These are phyloP conservation scores for Seladonia tumulorum DNA, from an alignment of 2,888 invertebrate species.

Conservation along the genomic window DNA sequence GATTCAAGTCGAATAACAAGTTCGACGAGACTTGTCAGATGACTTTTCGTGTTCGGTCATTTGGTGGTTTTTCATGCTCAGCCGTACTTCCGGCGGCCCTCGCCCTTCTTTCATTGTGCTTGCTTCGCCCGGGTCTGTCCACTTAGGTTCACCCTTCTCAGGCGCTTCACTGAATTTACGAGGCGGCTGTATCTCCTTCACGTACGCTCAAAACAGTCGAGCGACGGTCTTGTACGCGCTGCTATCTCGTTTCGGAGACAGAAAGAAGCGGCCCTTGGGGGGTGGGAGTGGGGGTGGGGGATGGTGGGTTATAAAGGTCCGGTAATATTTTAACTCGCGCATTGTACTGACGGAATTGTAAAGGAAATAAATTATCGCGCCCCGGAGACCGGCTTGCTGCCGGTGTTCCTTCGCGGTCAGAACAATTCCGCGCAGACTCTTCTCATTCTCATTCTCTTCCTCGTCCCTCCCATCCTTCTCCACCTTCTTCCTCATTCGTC, in stretches of 20 bases:
- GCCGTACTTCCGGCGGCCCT: background rate
- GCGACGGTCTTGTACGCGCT: background rate
- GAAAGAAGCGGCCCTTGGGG: slow-evolving; percentile 7
- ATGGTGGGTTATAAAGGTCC: slow-evolving; percentile 69
- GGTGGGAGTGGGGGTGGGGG: background rate
- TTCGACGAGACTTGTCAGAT: too few relatives aligned
- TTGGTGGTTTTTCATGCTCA: background rate
- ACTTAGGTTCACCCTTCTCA: slow-evolving; percentile 3
- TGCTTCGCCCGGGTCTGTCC: background rate
- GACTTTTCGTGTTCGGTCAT: too few relatives aligned
- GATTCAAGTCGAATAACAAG: too few relatives aligned
- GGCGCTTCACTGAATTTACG: slow-evolving; percentile 2
- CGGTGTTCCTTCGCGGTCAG: slow-evolving; percentile 56
- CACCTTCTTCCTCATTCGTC: background rate
- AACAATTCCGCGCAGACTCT: slow-evolving; percentile 49
- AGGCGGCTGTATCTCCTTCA: background rate
- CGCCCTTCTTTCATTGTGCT: background rate
- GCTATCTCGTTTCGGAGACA: slow-evolving; percentile 20
- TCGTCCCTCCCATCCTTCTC: slow-evolving; percentile 17
- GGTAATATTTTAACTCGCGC: slow-evolving; percentile 76
- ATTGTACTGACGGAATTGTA: slow-evolving; percentile 76
- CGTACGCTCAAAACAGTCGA: background rate
- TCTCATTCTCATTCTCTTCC: background rate
- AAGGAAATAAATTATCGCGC: slow-evolving; percentile 76
- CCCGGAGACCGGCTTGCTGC: slow-evolving; percentile 37